These are phyloP conservation scores for Halcyon leucocephala DNA, from an alignment of 2,797 vertebrate species.

Conservation along the genomic window DNA sequence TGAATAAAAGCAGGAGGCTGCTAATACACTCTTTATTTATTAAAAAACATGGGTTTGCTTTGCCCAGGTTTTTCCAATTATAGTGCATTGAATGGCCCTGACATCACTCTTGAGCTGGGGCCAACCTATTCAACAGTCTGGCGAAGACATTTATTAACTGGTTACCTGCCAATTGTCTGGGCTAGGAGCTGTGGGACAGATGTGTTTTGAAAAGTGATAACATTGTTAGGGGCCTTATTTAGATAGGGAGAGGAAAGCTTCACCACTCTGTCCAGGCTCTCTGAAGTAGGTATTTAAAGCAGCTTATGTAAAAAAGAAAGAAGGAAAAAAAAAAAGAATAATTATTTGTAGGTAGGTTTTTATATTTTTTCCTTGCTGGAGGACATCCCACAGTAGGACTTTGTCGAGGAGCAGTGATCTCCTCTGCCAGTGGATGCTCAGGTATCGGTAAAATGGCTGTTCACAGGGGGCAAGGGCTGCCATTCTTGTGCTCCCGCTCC, in stretches of 20 bases:
- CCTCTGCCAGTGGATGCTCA: accelerated
- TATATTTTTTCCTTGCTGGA: not conserved
- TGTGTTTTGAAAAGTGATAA: conserved; percentile 84
- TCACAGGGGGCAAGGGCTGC: accelerated
- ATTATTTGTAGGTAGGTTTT: not conserved
- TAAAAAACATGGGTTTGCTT: conserved; percentile 65
- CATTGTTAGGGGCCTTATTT: conserved; percentile 73
- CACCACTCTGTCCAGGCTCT: not conserved
- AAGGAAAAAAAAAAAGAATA: not conserved
- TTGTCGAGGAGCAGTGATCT: not conserved
- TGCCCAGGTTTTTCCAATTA: conserved; percentile 89
- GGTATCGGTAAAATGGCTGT: not conserved
- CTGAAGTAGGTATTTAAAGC: conserved; percentile 55
- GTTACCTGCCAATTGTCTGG: conserved; percentile 85
- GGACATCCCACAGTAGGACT: not conserved
- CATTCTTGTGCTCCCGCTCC: not conserved
- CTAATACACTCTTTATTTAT: conserved; percentile 65
- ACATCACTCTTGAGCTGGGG: conserved; percentile 87
- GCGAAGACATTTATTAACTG: conserved; percentile 82
- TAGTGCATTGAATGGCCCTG: conserved; percentile 82
- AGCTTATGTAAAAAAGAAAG: not conserved
- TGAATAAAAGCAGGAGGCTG: conserved; percentile 59
- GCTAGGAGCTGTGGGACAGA: conserved; percentile 76
- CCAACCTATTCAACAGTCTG: conserved; percentile 85
- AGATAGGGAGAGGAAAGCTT: conserved; percentile 62